Conservation (phyloP, 2,113 vertebrate species). For the Peromyscus leucopus region DNA sequence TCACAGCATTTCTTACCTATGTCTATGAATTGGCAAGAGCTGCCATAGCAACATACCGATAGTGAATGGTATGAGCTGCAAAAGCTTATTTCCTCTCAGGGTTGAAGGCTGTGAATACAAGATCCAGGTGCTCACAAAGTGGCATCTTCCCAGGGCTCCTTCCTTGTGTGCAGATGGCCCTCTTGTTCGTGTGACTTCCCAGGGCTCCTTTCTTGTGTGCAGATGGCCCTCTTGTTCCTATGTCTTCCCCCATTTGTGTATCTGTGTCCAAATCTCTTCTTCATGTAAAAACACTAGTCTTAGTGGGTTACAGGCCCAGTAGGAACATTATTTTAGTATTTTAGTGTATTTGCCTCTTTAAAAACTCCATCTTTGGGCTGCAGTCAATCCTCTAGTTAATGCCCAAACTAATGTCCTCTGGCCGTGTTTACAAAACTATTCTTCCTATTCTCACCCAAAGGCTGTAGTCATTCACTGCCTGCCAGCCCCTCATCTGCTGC, state of each 20-base stretch:
- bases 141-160: background rate
- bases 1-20: background rate
- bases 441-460: background rate
- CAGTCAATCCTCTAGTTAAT: background rate
- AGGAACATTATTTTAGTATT: background rate
- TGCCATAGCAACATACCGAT: background rate
- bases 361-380: background rate
- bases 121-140: background rate
- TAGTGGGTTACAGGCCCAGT: background rate
- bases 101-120: background rate
- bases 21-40: background rate
- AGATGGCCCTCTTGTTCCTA: background rate
- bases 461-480: too few relatives aligned
- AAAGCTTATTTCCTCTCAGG: background rate
- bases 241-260: background rate
- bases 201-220: background rate
- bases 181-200: background rate
- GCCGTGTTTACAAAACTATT: background rate
- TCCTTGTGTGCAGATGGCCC: background rate
- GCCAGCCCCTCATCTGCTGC: background rate
- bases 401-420: background rate
- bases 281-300: background rate
- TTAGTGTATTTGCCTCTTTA: background rate
- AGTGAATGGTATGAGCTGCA: background rate
- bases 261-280: background rate